Evolutionary conservation across 2,888 invertebrate species (phyloP), one percentile per base, ranked within the genome.

Genomic region (Drosophila acutilabella): DNA sequence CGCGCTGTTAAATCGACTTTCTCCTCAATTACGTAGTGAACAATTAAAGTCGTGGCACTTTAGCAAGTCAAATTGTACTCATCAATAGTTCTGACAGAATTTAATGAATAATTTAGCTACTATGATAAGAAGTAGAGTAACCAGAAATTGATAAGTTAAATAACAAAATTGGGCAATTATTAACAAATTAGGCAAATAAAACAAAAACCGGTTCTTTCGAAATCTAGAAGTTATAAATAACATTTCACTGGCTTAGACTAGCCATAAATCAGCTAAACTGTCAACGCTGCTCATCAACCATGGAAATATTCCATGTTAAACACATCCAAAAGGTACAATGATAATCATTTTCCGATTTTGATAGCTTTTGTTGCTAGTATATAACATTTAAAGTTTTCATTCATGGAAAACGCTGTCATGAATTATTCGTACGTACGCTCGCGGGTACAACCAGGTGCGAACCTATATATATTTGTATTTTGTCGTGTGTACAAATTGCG

Each of bases 11-110:
- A 13, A 6, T 64, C 48, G 69, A 76, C 72, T 76, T 81, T 73
- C 75, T 75, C 67, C 69, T 62, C 61, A 71, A 84, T 81, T 74
- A 79, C 67, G 69, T 52, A 56, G n/a, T 26, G 45, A 26, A 58
- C 16, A 44, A 14, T 42, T 33, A 53, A 52, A 40, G 80, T 78
- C 74, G 69, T 75, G 82, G 72, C 72, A 52, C 52, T 66, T 80
- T 40, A 64, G 69, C 83, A 80, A 76, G 59, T 75, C 73, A 70
- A 83, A 81, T 78, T 33, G 16, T 47, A 33, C 13, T 11, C 36
- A 36, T 36, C 8, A 13, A 8, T 36, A 36, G 36, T 36, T 13
- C 5, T 36, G 36, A 36, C 36, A 0, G 36, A 13, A 13, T 36
- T 36, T 36, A 11, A 36, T 13, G 13, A 4, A 13, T 36, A 36